Base-by-base conservation (phyloP, 1,140 invertebrate species). In the Drosophila tsacasi region DNA sequence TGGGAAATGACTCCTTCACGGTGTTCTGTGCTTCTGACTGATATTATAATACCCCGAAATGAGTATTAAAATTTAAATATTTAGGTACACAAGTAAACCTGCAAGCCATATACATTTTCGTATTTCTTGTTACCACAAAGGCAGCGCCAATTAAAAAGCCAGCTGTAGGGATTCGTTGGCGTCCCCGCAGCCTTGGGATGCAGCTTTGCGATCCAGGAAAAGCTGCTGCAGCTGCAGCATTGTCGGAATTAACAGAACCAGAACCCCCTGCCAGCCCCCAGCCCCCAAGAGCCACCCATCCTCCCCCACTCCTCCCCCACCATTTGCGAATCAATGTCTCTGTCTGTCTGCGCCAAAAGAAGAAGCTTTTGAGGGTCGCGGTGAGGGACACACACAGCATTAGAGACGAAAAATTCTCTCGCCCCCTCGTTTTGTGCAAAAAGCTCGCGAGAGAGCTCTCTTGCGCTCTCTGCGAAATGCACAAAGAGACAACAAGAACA, bases 351-450 rank as follows among this genome's bases (percentile, higher is more conserved):
- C 46, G 65, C 63, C 49, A 57, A 44, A 47, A 60, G 35, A 68
- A 64, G 47, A 83, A 86, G 83, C 83, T 86, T 87, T 83, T 86
- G 83, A 86, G 83, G 83, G 83, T 86, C 83, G 83, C 64, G 83
- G 83, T 86, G 83, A 86, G 83, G 83, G 83, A 86, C 83, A 78
- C 50, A 49, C 49, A 79, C 19, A 78, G 72, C 84, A 83, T 75
- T 79, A 30, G 77, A 47, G 69, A 66, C 52, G 19, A 23, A 37
- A 23, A 39, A 54, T 32, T 55, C 52, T 54, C 27, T 13, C 39
- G 30, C 55, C 15, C 37, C 49, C 62, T 71, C 47, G 37, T 25
- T 25, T 3, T 23, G 47, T 49, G 52, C 46, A 17, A 59, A 78
- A 78, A 78, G 50, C 72, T 76, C 74, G 13, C 5, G 13, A 6